A percentile compares a stretch with the other conserved stretches of the same genome.
Conservation (phyloP, 2,888 invertebrate species). For the Rhopalosiphum nymphaeae region DNA sequence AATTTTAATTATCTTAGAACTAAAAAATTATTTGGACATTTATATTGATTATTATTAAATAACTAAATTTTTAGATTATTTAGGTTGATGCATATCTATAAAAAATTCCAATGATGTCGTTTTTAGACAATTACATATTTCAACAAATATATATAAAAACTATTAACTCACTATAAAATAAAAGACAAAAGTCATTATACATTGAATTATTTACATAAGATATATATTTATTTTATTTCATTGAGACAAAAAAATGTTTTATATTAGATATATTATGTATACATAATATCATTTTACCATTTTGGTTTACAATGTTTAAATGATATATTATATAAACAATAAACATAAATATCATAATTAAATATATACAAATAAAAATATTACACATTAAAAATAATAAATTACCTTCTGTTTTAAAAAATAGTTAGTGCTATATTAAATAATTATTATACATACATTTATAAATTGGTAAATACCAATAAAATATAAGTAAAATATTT, state of each 20-base stretch:
- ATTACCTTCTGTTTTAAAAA: background rate
- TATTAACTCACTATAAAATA: background rate
- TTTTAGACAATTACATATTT: background rate
- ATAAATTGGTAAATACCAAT: background rate
- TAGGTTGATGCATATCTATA: background rate
- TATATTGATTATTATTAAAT: background rate
- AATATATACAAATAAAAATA: background rate
- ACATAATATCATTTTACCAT: background rate
- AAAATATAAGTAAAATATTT: background rate
- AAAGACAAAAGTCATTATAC: background rate
- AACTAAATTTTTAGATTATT: no score
- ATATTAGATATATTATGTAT: background rate
- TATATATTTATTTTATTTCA: background rate
- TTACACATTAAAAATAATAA: background rate
- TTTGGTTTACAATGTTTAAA: background rate
- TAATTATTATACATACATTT: background rate
- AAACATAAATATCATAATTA: background rate
- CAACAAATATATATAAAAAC: background rate
- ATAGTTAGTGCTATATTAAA: background rate
- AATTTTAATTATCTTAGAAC: background rate
- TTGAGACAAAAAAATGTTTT: background rate
- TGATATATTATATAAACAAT: background rate
- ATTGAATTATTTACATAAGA: background rate
- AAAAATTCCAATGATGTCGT: background rate
- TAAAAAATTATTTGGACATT: background rate